A percentile compares a stretch with the other conserved stretches of the same genome.
These are phyloP conservation scores for Brachylomia viminalis DNA, from an alignment of 2,888 invertebrate genomes.

Conservation along the genomic window DNA sequence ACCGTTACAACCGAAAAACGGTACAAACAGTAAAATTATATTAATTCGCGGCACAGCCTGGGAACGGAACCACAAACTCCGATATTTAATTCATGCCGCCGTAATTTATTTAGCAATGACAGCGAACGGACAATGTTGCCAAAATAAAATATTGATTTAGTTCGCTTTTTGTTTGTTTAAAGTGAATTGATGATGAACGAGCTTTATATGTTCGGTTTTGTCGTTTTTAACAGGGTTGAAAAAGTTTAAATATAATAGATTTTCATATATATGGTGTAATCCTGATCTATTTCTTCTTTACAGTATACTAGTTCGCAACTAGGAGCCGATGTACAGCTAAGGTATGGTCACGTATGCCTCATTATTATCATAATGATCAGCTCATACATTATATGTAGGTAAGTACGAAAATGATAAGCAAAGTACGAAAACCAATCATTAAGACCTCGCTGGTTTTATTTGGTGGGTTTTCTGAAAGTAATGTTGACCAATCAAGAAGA, in stretches of 20 bases:
- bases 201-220: slow-evolving; percentile 21
- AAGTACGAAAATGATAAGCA: not conserved
- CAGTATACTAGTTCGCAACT: too few species aligned
- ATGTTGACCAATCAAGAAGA: not conserved
- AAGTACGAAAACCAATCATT: not conserved
- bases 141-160: slow-evolving; percentile 63
- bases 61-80: slow-evolving; percentile 58
- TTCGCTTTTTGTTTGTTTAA: slow-evolving; percentile 56
- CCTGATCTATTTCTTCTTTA: not conserved
- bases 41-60: slow-evolving; percentile 61
- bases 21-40: slow-evolving; percentile 55
- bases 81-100: slow-evolving; percentile 70
- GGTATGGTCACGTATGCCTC: not conserved
- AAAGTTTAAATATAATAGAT: not conserved
- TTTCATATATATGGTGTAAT: not conserved
- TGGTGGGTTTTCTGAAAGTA: not conserved
- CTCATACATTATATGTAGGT: not conserved
- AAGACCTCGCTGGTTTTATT: not conserved
- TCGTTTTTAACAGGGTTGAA: not conserved
- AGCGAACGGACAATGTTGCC: slow-evolving; percentile 54
- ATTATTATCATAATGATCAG: too few species aligned
- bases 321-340: not conserved
- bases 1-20: slow-evolving; percentile 45
- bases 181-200: slow-evolving; percentile 48
- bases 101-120: slow-evolving; percentile 73